A percentile compares a stretch with the other conserved stretches of the same genome.
phyloP scores from a whole-genome alignment of 2,888 invertebrate genomes.

The Protodeltote pygarga region DNA sequence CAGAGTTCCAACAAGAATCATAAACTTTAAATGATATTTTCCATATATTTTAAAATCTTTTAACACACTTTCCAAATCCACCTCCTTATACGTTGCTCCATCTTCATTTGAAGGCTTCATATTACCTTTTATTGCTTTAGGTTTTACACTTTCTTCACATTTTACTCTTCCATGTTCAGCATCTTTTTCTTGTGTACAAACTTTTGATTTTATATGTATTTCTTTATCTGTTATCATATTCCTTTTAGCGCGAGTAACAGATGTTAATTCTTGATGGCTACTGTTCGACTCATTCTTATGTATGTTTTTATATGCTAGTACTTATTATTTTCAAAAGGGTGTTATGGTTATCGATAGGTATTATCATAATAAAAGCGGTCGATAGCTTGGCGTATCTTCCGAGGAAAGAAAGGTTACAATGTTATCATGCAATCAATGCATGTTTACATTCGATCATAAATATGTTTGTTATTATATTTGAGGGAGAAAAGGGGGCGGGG shows the following conservation, averaged over 20 bases:
- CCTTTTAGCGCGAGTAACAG: neutral
- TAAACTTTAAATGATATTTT: conserved; percentile 38
- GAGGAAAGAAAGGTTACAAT: too few relatives aligned
- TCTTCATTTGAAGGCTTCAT: neutral
- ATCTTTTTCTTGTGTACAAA: neutral
- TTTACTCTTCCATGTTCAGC: neutral
- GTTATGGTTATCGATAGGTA: conserved; percentile 10
- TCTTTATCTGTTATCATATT: conserved; percentile 9
- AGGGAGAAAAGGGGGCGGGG: too few relatives aligned
- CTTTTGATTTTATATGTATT: neutral
- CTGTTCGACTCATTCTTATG: conserved; percentile 8
- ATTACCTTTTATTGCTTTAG: neutral
- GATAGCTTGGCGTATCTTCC: too few relatives aligned
- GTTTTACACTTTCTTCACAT: neutral
- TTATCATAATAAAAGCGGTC: too few relatives aligned
- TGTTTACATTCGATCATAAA: too few relatives aligned
- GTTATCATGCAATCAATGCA: too few relatives aligned
- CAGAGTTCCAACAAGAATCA: conserved; percentile 32
- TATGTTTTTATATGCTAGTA: conserved; percentile 11
- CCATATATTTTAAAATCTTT: conserved; percentile 43
- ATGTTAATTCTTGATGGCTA: conserved; percentile 14
- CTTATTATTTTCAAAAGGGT: conserved; percentile 6
- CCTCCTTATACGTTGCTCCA: neutral
- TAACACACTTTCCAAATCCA: conserved; percentile 37
- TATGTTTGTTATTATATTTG: too few relatives aligned